Evolutionary conservation across 1,140 invertebrate genomes (phyloP), one percentile per base, ranked within the genome.

Genomic region (Trachymyrmex septentrionalis): DNA sequence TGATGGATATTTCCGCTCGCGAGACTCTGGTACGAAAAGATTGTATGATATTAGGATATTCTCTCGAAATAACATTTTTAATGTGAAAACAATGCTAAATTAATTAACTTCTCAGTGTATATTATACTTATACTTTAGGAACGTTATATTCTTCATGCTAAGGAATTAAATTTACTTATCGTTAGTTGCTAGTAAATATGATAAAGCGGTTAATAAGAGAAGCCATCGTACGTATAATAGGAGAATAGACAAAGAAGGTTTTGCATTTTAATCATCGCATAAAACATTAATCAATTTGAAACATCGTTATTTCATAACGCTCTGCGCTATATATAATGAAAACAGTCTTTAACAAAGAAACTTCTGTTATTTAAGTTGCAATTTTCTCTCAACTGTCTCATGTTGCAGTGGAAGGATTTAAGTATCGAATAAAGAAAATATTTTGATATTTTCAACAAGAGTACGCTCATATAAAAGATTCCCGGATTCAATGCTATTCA

Each of bases 261-360:
- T 48, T 30, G 10, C 19, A 48, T 57, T 63, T 48, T 64, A 63
- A 64, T 77, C 24, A 64, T 4, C 38, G 24, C 21, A 59, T 24
- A 64, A 77, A 77, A 77, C 59, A 64, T 64, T 77, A 77, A 77
- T 64, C 38, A 48, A 64, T 77, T 48, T 30, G 24, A 1, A 64
- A 77, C 75, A 27, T 64, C 9, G 24, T 64, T 66, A 66, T 64
- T 38, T 27, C 24, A 12, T 27, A 6, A 14, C 55, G 57, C 38
- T 69, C 12, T 24, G n/a, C 12, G 21, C 66, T 48, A 63, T 10
- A 63, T 10, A 21, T n/a, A 64, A 78, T 66, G 1, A 77, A 64
- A 44, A 16, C 12, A 4, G 1, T 64, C 16, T n/a, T 75, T 24
- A 75, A 75, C 72, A 57, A 75, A 57, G 38, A 16, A 69, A 69